Evolutionary conservation across 2,113 vertebrate genomes (phyloP).

Genomic region (Eulemur macaco): DNA sequence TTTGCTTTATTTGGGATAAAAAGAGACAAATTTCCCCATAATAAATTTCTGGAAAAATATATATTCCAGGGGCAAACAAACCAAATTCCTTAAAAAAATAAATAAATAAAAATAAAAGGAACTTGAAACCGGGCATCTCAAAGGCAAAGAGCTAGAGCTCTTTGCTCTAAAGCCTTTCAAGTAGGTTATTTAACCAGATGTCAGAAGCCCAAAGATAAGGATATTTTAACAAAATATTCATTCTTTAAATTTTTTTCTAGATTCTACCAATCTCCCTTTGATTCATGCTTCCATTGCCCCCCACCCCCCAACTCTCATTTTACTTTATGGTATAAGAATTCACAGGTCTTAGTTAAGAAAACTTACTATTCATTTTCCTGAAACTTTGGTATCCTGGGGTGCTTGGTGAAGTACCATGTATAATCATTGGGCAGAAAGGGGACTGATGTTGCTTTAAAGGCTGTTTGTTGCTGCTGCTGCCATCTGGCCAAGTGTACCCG

Average conservation of each 20-base stretch:
- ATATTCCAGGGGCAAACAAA: not conserved
- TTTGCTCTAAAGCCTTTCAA: conserved; percentile 15
- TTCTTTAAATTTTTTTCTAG: not conserved
- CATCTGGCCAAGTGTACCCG: not conserved
- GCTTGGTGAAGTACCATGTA: not conserved
- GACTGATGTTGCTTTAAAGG: not conserved
- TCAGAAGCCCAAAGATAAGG: not conserved
- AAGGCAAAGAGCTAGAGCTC: not conserved
- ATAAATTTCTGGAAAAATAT: conserved; percentile 6
- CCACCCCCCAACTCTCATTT: not conserved
- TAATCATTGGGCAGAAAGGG: not conserved
- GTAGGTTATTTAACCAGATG: not conserved
- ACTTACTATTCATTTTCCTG: not conserved
- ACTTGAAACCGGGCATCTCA: not conserved
- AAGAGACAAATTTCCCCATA: not conserved
- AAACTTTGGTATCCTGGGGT: not conserved
- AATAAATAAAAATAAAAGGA: not conserved
- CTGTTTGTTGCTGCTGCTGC: not conserved
- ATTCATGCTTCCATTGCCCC: not conserved
- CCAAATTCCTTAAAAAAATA: not conserved
- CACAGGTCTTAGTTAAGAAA: not conserved
- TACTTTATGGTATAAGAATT: not conserved
- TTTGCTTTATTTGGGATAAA: conserved; percentile 37
- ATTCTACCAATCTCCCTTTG: not conserved
- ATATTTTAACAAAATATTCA: not conserved